Evolutionary conservation across 2,113 vertebrate species (phyloP), one percentile per base, ranked within the genome.

Genomic region (Lichenostomus cassidix): DNA sequence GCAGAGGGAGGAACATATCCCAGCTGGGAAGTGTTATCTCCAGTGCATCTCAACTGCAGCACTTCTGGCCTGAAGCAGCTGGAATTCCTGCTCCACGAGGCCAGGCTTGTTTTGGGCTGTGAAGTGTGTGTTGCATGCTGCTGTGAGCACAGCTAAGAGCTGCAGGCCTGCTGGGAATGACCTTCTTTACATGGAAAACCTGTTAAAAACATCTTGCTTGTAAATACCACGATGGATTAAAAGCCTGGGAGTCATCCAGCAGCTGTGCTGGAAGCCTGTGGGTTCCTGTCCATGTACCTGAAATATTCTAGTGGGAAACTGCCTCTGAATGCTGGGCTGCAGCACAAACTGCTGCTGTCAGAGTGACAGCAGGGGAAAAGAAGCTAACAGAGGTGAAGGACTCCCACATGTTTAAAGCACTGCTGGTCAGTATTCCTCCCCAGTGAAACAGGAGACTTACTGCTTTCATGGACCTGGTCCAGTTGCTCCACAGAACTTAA

Each of bases 391-490:
- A 35, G 21, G 12, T 35, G n/a, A 44, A 35, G 52, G 41, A 33
- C 0, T 53, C 37, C 15, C 52, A 59, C 15, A 53, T 5, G 41
- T 53, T 37, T 29, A 8, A 82, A 73, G 65, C 4, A 15, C 44
- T 77, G 15, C 22, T 75, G 10, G 53, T 42, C 37, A 29, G 14
- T 64, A 37, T 27, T 77, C 41, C 65, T n/a, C 49, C 11, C 6
- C 29, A 56, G 53, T 3, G 16, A 70, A 87, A 82, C 47, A 81
- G 52, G 56, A 75, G 35, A 98, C 99, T 99, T 95, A 99, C 99
- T 98, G 96, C 99, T 99, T 97, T 99, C 98, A 9, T 99, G 98
- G 97, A 99, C 98, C 90, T 99, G 99, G 96, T 99, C 99, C 97
- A 99, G 98, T 28, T 98, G 98, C 24, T 99, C 99, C 98, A 99